These are phyloP conservation scores for Imbricaverruca yamaguchii DNA, from an alignment of 2,888 invertebrate species.

Conservation along the genomic window DNA sequence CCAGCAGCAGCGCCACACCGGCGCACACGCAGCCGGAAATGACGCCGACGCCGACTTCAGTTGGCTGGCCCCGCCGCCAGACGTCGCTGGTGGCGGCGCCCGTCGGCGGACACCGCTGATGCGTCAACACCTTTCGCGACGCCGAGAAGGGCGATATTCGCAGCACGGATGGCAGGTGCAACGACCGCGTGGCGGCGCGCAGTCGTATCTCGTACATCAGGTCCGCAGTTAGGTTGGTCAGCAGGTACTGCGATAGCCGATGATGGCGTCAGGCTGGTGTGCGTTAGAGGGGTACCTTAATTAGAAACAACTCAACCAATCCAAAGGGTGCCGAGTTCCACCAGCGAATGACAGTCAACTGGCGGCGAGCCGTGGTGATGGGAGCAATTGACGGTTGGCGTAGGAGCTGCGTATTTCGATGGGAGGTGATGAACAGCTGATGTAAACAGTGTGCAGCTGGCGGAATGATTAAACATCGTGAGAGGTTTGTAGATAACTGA, in stretches of 20 bases:
- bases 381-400: too few species aligned
- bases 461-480: too few species aligned
- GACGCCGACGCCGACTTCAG: constrained; percentile 54
- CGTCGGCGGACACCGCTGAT: constrained; percentile 56
- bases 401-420: too few species aligned
- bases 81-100: constrained; percentile 23
- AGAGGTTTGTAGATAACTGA: too few species aligned
- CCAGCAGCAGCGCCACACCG: constrained; percentile 58
- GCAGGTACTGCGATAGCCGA: constrained; percentile 50
- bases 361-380: too few species aligned
- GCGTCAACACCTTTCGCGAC: constrained; percentile 55
- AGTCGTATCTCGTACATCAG: constrained; percentile 62
- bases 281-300: too few species aligned
- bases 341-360: too few species aligned
- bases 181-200: constrained; percentile 59
- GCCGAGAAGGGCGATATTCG: constrained; percentile 54
- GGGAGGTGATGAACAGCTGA: too few species aligned
- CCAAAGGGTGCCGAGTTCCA: too few species aligned
- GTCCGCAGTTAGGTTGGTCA: constrained; percentile 62
- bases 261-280: too few species aligned
- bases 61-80: constrained; percentile 8
- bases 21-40: constrained; percentile 63
- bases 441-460: too few species aligned
- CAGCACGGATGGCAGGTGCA: constrained; percentile 40
- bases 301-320: too few species aligned